Conservation (phyloP, 2,888 invertebrate species). For the Harpalus rufipes region DNA sequence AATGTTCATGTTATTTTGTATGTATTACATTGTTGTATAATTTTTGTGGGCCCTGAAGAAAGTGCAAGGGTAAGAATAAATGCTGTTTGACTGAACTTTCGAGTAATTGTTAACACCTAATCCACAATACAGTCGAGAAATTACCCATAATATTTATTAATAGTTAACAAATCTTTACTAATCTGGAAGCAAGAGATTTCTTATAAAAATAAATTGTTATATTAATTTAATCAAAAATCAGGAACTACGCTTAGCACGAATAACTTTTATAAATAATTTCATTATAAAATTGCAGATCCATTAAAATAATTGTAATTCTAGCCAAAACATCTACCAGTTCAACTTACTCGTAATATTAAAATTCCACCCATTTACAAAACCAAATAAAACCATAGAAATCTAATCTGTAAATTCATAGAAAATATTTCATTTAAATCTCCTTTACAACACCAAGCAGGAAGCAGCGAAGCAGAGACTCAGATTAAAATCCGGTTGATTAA, state of each 20-base stretch:
- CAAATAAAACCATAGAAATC: constrained; percentile 28
- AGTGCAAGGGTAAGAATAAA: too few relatives aligned
- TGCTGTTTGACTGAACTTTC: too few relatives aligned
- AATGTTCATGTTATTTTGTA: too few relatives aligned
- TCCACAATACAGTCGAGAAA: too few relatives aligned
- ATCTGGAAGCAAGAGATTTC: too few relatives aligned
- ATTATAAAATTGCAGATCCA: neutral
- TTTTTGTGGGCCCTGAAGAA: too few relatives aligned
- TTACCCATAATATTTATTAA: too few relatives aligned
- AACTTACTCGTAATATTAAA: constrained; percentile 20
- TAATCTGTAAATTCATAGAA: constrained; percentile 21
- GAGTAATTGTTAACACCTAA: too few relatives aligned
- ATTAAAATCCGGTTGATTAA: constrained; percentile 57
- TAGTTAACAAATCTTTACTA: too few relatives aligned
- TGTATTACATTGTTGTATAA: too few relatives aligned
- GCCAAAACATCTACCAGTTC: neutral
- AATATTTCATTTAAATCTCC: constrained; percentile 34
- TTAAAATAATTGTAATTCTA: constrained; percentile 2
- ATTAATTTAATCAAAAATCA: neutral
- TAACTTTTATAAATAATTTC: neutral
- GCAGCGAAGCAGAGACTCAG: constrained; percentile 26
- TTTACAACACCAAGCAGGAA: constrained; percentile 6
- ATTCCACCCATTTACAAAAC: constrained; percentile 16
- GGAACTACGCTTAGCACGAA: neutral
- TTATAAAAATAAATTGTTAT: neutral